Percentiles rank a stretch among this genome's conserved stretches.
Conservation (phyloP, 2,797 vertebrate genomes). For the Acipenser ruthenus region DNA sequence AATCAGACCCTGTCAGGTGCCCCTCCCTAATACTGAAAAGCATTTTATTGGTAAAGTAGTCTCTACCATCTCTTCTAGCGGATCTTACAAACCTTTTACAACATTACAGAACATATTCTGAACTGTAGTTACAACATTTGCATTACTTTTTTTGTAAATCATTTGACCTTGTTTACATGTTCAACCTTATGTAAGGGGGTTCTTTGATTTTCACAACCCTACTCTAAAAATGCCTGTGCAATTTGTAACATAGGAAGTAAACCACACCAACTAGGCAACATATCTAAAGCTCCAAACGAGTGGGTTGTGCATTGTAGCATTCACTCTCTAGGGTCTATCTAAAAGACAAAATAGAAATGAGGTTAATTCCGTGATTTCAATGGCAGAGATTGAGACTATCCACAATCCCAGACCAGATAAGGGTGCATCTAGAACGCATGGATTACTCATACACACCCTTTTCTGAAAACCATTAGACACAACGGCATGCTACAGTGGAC, state of each 20-base stretch:
- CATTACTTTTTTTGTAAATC: too few relatives aligned
- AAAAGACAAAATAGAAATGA: not conserved
- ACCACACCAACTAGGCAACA: too few relatives aligned
- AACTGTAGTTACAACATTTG: too few relatives aligned
- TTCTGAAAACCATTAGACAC: conserved; percentile 1
- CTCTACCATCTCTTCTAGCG: not conserved
- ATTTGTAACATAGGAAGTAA: too few relatives aligned
- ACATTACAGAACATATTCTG: too few relatives aligned
- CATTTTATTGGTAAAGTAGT: not conserved
- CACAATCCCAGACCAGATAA: conserved; percentile 1
- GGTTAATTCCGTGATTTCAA: not conserved
- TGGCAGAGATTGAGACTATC: not conserved
- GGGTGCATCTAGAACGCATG: not conserved
- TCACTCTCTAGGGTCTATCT: not conserved
- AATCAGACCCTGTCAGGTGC: conserved; percentile 1
- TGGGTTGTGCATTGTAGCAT: not conserved
- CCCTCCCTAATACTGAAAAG: conserved; percentile 1
- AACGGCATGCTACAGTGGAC: not conserved
- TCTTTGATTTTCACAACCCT: too few relatives aligned
- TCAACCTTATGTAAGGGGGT: too few relatives aligned
- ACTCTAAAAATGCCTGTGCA: too few relatives aligned
- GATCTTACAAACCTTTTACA: too few relatives aligned
- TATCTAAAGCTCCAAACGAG: too few relatives aligned
- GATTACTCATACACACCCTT: conserved; percentile 6
- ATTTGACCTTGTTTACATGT: too few relatives aligned